These are phyloP conservation scores for Pentalonia nigronervosa DNA, from an alignment of 1,140 invertebrate genomes.

Conservation along the genomic window DNA sequence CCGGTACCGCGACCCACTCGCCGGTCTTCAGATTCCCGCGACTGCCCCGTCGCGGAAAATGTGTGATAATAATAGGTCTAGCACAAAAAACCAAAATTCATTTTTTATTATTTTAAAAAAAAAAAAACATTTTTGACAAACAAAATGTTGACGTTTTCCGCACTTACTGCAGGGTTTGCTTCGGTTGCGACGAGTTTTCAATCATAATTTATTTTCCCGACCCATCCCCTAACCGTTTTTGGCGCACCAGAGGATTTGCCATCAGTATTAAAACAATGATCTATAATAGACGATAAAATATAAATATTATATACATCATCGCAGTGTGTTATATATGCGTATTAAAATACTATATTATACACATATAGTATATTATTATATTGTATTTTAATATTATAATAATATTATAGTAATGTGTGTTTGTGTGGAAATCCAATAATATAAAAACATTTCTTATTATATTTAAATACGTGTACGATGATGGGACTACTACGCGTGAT, in stretches of 20 bases:
- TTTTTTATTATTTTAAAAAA: neutral
- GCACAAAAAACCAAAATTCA: neutral
- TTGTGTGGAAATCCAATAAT: constrained; percentile 10
- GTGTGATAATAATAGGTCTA: neutral
- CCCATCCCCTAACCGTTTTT: neutral
- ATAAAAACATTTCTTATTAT: neutral
- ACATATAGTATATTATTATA: no score
- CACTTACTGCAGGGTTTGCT: neutral
- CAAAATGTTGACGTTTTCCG: neutral
- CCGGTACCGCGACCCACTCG: neutral
- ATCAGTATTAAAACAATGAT: constrained; percentile 57
- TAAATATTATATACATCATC: constrained; percentile 2
- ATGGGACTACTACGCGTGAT: constrained; percentile 13
- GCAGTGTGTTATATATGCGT: neutral
- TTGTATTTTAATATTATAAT: neutral
- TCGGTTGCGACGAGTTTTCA: neutral
- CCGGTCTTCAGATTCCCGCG: neutral
- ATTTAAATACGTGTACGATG: neutral
- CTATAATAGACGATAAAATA: neutral
- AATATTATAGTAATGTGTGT: neutral
- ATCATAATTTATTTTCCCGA: neutral
- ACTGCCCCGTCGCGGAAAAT: neutral
- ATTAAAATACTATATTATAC: neutral
- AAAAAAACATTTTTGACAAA: no score
- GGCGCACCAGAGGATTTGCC: neutral